Conservation (phyloP, 1,140 invertebrate species). For the Melipona quadrifasciata region DNA sequence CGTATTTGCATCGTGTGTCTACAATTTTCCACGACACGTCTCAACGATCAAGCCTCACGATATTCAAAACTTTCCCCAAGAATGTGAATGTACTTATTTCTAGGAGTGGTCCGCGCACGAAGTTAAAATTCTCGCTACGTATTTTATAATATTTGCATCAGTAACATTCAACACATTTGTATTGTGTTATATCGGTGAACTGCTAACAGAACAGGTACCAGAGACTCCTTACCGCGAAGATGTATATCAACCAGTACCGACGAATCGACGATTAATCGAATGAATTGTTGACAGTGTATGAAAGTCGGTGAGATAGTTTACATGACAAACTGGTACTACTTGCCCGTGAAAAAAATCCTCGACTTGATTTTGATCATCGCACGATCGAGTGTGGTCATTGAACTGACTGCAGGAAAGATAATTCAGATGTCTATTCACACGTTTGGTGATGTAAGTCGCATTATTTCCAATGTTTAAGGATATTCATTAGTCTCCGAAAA, state of each 20-base stretch:
- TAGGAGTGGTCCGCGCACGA: constrained; percentile 65
- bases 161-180: constrained; percentile 70
- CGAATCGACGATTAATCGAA: neutral
- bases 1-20: neutral
- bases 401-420: constrained; percentile 68
- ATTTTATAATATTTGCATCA: constrained; percentile 57
- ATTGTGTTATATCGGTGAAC: constrained; percentile 71
- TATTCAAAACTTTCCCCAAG: neutral
- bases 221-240: neutral
- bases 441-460: constrained; percentile 65
- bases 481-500: too few relatives aligned
- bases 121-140: constrained; percentile 27
- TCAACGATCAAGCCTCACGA: neutral
- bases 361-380: constrained; percentile 63
- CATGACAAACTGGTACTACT: constrained; percentile 65
- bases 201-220: constrained; percentile 66
- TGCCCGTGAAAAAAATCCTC: constrained; percentile 53
- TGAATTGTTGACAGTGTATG: constrained; percentile 60
- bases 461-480: too few relatives aligned
- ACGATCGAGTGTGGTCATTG: constrained; percentile 55
- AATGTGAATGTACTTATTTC: neutral
- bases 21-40: neutral
- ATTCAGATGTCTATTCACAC: constrained; percentile 60
- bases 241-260: neutral
- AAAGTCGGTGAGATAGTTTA: constrained; percentile 62